Conservation (phyloP, 2,113 vertebrate species). For the Ochotona curzoniae region DNA sequence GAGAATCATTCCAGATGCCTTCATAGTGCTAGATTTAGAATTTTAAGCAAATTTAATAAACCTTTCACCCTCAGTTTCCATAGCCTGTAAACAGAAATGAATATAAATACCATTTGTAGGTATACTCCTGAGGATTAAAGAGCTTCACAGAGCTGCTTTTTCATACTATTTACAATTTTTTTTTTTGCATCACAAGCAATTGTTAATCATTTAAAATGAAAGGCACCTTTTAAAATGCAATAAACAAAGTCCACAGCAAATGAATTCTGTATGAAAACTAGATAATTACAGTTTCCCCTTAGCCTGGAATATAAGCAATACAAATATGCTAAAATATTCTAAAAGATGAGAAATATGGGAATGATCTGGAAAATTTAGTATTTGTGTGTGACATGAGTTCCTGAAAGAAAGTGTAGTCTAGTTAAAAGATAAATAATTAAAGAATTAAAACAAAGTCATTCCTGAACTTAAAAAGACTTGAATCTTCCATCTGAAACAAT, state of each 20-base stretch:
- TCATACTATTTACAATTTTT: neutral
- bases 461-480: neutral
- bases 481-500: neutral
- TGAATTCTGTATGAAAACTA: neutral
- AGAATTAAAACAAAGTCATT: slow-evolving; percentile 15
- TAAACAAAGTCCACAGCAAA: neutral
- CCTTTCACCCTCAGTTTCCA: neutral
- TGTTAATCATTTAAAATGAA: slow-evolving; percentile 4
- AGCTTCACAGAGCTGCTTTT: slow-evolving; percentile 4
- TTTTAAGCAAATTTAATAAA: neutral
- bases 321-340: neutral
- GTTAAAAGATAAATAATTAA: slow-evolving; percentile 7
- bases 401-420: slow-evolving; percentile 4
- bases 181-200: slow-evolving; percentile 20
- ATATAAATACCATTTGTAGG: neutral
- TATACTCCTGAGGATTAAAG: neutral
- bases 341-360: neutral
- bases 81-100: slow-evolving; percentile 43
- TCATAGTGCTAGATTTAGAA: neutral
- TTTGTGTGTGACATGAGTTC: neutral
- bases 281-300: neutral
- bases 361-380: neutral
- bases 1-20: neutral
- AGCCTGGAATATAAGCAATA: neutral
- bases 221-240: neutral